phyloP scores from a whole-genome alignment of 2,797 vertebrate genomes.

The Rhinophrynus dorsalis region DNA sequence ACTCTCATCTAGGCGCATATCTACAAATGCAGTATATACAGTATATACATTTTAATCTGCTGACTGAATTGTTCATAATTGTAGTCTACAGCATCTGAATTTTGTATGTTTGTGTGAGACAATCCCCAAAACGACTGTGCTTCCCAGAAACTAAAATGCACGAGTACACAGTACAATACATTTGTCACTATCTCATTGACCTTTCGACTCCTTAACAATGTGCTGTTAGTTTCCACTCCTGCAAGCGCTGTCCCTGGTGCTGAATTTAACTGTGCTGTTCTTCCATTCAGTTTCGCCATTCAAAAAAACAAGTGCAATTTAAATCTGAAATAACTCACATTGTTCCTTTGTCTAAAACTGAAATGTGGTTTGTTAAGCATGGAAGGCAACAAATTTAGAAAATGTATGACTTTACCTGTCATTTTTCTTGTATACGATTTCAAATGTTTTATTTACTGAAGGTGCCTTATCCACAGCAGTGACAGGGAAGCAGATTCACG shows the following conservation, averaged over 20 bases:
- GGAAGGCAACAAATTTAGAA: background rate
- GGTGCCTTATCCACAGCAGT: no score
- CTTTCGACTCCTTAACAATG: slow-evolving; percentile 9
- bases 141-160: slow-evolving; percentile 8
- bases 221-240: no score
- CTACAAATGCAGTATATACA: no score
- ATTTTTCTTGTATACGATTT: no score
- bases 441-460: no score
- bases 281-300: background rate
- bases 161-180: background rate
- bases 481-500: no score
- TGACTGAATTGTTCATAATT: slow-evolving; percentile 2
- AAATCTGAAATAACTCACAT: background rate
- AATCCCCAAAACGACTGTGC: background rate
- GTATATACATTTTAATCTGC: no score
- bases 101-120: background rate
- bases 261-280: background rate
- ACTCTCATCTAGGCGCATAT: no score
- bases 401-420: no score
- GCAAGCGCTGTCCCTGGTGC: background rate
- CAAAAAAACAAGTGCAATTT: background rate
- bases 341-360: no score
- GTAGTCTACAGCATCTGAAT: background rate
- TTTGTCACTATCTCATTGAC: slow-evolving; percentile 8
- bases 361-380: background rate